phyloP scores from a whole-genome alignment of 1,140 invertebrate species.

The Cecropterus lyciades region DNA sequence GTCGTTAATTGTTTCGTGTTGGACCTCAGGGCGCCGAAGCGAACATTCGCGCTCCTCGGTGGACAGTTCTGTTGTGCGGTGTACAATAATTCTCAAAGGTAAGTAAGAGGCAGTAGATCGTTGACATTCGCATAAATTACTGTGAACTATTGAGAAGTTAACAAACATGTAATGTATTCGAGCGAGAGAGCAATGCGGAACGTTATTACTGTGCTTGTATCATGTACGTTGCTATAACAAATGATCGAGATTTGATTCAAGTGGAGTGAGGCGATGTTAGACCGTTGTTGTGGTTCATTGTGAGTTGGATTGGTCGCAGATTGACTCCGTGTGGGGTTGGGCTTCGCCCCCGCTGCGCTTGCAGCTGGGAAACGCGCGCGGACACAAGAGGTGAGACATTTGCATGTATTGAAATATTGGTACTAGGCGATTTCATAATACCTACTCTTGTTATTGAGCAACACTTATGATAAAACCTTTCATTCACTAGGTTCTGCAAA shows the following conservation, averaged over 20 bases:
- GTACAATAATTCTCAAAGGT: conserved; percentile 75
- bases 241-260: conserved; percentile 29
- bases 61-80: conserved; percentile 62
- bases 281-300: conserved; percentile 41
- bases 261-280: conserved; percentile 31
- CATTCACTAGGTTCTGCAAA: too few relatives aligned
- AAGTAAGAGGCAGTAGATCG: conserved; percentile 53
- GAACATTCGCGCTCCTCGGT: conserved; percentile 56
- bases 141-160: conserved; percentile 52
- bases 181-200: conserved; percentile 5
- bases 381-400: conserved; percentile 83
- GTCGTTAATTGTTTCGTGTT: conserved; percentile 55
- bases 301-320: conserved; percentile 83
- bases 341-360: conserved; percentile 95
- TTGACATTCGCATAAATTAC: conserved; percentile 78
- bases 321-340: conserved; percentile 96
- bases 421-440: conserved; percentile 28
- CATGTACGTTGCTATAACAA: conserved; percentile 15
- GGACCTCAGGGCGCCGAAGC: conserved; percentile 55
- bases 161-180: conserved; percentile 42
- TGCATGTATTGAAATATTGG: conserved; percentile 20
- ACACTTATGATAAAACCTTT: conserved; percentile 26
- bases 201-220: conserved; percentile 23
- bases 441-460: conserved; percentile 27
- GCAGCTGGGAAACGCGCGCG: conserved; percentile 88